These are phyloP conservation scores for Festucalex cinctus DNA, from an alignment of 2,113 vertebrate genomes.

Conservation along the genomic window DNA sequence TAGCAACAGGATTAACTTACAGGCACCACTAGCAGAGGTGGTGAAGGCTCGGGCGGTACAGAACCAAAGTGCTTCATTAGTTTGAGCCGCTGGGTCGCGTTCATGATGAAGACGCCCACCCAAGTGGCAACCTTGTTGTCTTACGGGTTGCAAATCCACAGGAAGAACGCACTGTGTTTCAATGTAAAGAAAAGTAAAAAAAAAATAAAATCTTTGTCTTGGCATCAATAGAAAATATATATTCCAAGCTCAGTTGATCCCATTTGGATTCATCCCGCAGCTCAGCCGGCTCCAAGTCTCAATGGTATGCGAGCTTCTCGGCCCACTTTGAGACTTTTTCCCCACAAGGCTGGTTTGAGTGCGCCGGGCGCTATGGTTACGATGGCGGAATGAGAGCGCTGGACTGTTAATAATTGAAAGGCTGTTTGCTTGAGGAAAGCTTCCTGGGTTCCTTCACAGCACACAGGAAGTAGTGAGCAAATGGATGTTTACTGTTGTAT, in stretches of 20 bases:
- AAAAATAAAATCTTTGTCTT: too few relatives aligned
- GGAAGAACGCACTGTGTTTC: neutral
- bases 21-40: conserved; percentile 60
- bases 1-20: conserved; percentile 50
- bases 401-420: conserved; percentile 71
- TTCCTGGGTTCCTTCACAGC: conserved; percentile 42
- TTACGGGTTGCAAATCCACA: conserved; percentile 10
- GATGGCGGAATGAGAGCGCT: conserved; percentile 58
- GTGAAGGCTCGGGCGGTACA: conserved; percentile 46
- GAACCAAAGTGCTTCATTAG: conserved; percentile 65
- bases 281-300: conserved; percentile 35
- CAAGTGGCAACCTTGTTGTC: neutral
- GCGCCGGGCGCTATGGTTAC: conserved; percentile 61
- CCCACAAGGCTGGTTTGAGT: conserved; percentile 54
- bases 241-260: neutral
- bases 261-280: conserved; percentile 8
- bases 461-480: neutral
- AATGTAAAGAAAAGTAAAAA: neutral
- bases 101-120: conserved; percentile 35
- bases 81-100: conserved; percentile 57
- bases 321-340: conserved; percentile 29
- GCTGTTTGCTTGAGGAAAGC: conserved; percentile 56
- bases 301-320: conserved; percentile 21
- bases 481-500: neutral
- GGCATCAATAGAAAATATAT: too few relatives aligned